Evolutionary conservation across 2,113 vertebrate species (phyloP), one percentile per base, ranked within the genome.

Genomic region (Numenius arquata): DNA sequence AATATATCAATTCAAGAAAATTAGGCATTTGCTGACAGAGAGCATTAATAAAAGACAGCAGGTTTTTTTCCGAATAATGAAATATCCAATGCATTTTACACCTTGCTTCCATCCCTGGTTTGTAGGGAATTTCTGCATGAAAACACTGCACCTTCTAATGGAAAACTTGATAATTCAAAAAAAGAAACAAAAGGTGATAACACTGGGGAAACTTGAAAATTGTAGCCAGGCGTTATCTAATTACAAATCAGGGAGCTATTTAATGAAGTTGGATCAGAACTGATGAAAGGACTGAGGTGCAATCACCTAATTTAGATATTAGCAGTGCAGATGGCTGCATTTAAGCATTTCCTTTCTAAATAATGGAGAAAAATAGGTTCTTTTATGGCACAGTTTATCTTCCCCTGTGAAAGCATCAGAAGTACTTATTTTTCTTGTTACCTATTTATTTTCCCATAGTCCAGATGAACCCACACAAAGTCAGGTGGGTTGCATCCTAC

Each of bases 361-460:
- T 27, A 47, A 48, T 8, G 16, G 15, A 65, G 25, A 61, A 5
- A 77, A 91, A 58, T 2, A 36, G 1, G 1, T 79, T 68, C 11
- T 45, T 55, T 43, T 55, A 3, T n/a, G 7, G 7, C 1, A 0
- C 47, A 4, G 18, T 23, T 47, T 77, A 55, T 74, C 32, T 77
- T 68, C 22, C 25, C 21, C 38, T 21, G 9, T 12, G 23, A 74
- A 71, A 56, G 9, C 23, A 43, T 25, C 19, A 59, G 4, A 58
- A 84, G 7, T 19, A 5, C 0, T 45, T 67, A 3, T 63, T 92
- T 84, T 90, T 71, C 68, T 84, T 6, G 20, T 77, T 77, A 32
- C 6, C n/a, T 71, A 3, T 61, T 73, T 68, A 27, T 88, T 83
- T 88, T 72, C 11, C 17, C 6, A 19, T 29, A 68, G 16, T 29